Evolutionary conservation across 2,888 invertebrate species (phyloP).

Genomic region (Lasioglossum leucozonium): DNA sequence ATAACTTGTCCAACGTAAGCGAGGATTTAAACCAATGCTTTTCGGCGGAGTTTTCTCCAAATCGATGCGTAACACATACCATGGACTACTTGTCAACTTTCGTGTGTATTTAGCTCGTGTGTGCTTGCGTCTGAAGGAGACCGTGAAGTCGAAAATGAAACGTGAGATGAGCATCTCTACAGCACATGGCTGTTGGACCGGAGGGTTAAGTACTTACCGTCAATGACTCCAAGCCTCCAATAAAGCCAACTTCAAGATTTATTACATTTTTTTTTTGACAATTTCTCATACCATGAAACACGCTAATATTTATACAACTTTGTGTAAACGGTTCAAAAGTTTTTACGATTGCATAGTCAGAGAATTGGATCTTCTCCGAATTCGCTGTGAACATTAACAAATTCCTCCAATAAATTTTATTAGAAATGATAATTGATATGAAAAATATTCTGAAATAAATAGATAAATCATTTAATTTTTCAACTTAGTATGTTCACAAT

Average conservation of each 20-base stretch:
- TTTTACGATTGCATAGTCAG: neutral
- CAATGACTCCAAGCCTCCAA: neutral
- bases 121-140: neutral
- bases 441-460: too few relatives aligned
- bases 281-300: neutral
- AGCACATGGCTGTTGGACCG: constrained; percentile 3
- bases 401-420: neutral
- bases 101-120: neutral
- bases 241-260: neutral
- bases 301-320: neutral
- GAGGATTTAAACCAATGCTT: neutral
- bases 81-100: neutral
- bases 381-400: neutral
- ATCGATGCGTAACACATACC: neutral
- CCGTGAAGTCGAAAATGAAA: constrained; percentile 8
- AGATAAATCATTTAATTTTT: too few relatives aligned
- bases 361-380: neutral
- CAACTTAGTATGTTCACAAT: too few relatives aligned
- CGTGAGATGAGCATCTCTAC: neutral
- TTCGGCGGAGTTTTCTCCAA: neutral
- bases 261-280: neutral
- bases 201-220: neutral
- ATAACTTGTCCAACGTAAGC: neutral
- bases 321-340: neutral
- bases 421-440: neutral